Conservation (phyloP, 2,797 vertebrate species). For the Muraenolepis orangiensis region DNA sequence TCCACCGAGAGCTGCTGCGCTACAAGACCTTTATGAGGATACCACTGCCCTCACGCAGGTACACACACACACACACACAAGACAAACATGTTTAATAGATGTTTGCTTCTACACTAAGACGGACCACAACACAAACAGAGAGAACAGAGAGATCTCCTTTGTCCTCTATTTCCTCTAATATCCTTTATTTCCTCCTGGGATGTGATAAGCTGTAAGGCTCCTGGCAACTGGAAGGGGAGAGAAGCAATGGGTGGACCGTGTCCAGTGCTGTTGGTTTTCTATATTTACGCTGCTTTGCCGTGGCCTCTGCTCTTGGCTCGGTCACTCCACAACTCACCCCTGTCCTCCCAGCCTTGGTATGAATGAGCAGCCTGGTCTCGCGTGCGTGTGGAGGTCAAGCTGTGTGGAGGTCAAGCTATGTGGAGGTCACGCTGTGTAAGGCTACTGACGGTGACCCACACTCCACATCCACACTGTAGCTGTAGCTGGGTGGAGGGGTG, state of each 20-base stretch:
- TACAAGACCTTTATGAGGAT: conserved; percentile 95
- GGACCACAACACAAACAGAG: no score
- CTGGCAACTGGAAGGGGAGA: background rate
- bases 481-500: no score
- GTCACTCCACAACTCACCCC: background rate
- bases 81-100: no score
- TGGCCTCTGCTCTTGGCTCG: background rate
- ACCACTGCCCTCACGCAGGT: conserved; percentile 90
- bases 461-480: background rate
- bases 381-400: background rate
- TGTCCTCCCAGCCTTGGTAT: background rate
- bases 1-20: conserved; percentile 91
- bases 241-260: no score
- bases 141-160: no score
- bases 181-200: no score
- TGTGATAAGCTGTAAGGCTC: background rate
- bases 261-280: background rate
- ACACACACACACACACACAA: conserved; percentile 9
- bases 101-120: no score
- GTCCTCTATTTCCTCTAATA: no score
- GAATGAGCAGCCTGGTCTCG: background rate
- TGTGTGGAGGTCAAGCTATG: background rate
- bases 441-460: background rate
- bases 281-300: background rate
- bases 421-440: background rate